These are phyloP conservation scores for Bostrychus sinensis DNA, from an alignment of 2,113 vertebrate genomes.

Conservation along the genomic window DNA sequence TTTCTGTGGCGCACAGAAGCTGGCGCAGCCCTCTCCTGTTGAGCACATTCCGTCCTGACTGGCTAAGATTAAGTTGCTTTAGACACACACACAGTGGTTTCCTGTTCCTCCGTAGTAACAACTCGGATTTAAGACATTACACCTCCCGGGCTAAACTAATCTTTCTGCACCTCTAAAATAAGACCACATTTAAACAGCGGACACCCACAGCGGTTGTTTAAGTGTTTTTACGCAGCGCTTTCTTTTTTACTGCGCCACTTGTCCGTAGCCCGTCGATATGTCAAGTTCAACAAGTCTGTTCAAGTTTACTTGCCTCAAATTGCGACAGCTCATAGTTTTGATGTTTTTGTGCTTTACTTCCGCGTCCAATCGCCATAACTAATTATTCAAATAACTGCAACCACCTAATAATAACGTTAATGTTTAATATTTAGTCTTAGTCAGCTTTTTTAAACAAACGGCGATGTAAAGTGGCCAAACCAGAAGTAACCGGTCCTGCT, in stretches of 20 bases:
- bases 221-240: slow-evolving; percentile 33
- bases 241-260: slow-evolving; percentile 15
- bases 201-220: slow-evolving; percentile 11
- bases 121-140: slow-evolving; percentile 31
- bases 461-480: background rate
- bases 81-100: slow-evolving; percentile 54
- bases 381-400: no score
- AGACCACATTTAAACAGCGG: background rate
- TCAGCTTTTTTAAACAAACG: no score
- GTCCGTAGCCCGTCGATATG: background rate
- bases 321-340: background rate
- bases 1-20: slow-evolving; percentile 7
- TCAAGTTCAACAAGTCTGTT: slow-evolving; percentile 41
- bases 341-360: background rate
- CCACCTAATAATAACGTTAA: no score
- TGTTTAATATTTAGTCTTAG: no score
- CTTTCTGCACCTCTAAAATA: background rate
- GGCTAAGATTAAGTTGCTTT: slow-evolving; percentile 67
- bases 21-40: slow-evolving; percentile 40
- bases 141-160: background rate
- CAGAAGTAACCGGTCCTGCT: no score
- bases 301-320: background rate
- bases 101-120: slow-evolving; percentile 54
- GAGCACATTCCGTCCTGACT: slow-evolving; percentile 76
- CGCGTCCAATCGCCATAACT: no score